phyloP scores from a whole-genome alignment of 2,113 vertebrate genomes.

The Nansenia antarctica region DNA sequence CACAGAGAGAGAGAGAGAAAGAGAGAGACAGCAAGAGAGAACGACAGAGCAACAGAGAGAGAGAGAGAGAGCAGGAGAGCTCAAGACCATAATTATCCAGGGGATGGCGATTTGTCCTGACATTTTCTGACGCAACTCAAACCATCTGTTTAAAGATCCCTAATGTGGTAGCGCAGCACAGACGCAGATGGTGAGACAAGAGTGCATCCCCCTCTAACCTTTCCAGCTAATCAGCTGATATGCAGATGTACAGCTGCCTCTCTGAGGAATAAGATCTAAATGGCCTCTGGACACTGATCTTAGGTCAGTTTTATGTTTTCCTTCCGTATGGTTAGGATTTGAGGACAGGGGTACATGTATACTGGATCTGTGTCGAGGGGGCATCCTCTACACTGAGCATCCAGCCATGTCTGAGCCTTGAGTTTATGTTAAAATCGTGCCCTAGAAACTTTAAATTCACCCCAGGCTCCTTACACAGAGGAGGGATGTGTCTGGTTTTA shows the following conservation, averaged over 20 bases:
- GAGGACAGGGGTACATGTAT: not conserved
- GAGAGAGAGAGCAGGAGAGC: conserved; percentile 26
- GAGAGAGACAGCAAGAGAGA: not conserved
- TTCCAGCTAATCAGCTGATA: conserved; percentile 70
- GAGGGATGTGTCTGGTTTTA: not conserved
- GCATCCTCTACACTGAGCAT: not conserved
- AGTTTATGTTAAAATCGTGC: not conserved
- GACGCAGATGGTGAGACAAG: conserved; percentile 70
- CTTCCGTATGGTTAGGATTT: conserved; percentile 19
- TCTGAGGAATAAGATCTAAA: conserved; percentile 33
- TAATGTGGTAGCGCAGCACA: conserved; percentile 61
- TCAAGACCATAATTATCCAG: conserved; percentile 69
- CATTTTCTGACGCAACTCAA: conserved; percentile 73
- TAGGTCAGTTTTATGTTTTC: conserved; percentile 52
- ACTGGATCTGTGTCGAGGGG: not conserved
- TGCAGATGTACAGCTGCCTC: conserved; percentile 36
- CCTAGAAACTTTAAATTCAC: not conserved
- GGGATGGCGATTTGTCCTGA: conserved; percentile 75
- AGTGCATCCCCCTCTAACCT: conserved; percentile 67
- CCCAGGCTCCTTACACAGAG: not conserved
- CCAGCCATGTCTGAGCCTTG: not conserved
- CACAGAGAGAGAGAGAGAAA: not conserved
- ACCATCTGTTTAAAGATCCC: conserved; percentile 79
- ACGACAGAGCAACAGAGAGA: conserved; percentile 34
- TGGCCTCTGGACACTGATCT: conserved; percentile 20